Base-by-base conservation (phyloP, 2,888 invertebrate species). In the Hypercompe scribonia region DNA sequence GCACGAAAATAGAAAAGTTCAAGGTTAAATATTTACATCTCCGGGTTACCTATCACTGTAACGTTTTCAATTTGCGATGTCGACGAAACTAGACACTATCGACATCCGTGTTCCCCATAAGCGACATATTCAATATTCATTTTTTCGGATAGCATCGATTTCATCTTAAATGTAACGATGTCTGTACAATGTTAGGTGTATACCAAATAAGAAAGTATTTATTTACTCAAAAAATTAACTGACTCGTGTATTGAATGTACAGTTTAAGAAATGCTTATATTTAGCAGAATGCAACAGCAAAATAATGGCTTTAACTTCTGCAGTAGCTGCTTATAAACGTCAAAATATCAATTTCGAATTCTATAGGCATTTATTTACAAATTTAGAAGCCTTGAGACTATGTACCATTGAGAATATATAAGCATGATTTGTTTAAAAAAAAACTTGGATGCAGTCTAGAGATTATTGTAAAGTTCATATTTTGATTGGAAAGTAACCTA, bases 21-120 rank as follows among this genome's bases (percentile, higher is more conserved):
- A 54, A 54, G n/a, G 50, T 54, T 54, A 54, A 54, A 54, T 54
- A n/a, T n/a, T n/a, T n/a, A 54, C 50, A 54, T 54, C 24, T 54
- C 50, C 50, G 50, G 24, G 24, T n/a, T n/a, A n/a, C 50, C n/a
- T 54, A 54, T 54, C 50, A 54, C 50, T 54, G 11, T n/a, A 54
- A n/a, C 8, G 50, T 54, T 54, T 54, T 54, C 50, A 24, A 50
- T 50, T 50, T 21, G 18, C 50, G 50, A 54, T 54, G 50, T n/a
- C 50, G 8, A 54, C 24, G 15, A 54, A 8, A 24, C 50, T 42
- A 15, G 50, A 11, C 50, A 24, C 24, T 10, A 54, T 54, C 50
- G 11, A 11, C 50, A 54, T 54, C n/a, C n/a, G n/a, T n/a, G 11
- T 54, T 54, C 50, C 24, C 24, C 10, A n/a, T n/a, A n/a, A 54